Base-by-base conservation (phyloP, 2,888 invertebrate genomes). In the Drosophila borborema region DNA sequence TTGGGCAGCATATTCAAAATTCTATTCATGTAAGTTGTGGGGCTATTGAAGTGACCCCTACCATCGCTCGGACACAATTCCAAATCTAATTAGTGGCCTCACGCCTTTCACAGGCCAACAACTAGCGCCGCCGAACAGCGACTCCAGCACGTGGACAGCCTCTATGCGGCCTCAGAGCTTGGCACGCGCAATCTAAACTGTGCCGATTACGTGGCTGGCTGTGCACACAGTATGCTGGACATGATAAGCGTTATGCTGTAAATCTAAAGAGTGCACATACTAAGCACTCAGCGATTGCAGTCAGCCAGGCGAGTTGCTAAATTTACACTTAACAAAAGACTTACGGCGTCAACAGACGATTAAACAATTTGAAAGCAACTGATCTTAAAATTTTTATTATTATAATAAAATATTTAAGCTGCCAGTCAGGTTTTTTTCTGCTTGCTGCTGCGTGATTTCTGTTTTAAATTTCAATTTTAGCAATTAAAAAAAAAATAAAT, bases 1-100 rank as follows among this genome's bases (percentile, higher is more conserved):
- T 86, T 96, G 63, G 95, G 96, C 34, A 95, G 95, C 90, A 91
- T 96, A 72, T 92, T 96, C 43, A 95, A 96, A 87, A 94, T 96
- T 43, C 89, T 96, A 69, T 94, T 96, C 72, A 95, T 95, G 96
- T 96, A 93, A 95, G 95, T 82, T 60, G 7, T 8, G 14, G 46
- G 14, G 18, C 36, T 40, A 43, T 45, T 28, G 40, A n/a, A 43
- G 40, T 58, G 23, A 38, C 20, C 48, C 28, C 16, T 9, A 9
- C 31, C 53, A 41, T 38, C 28, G 36, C 48, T 20, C 23, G 67
- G 58, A 49, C 34, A 63, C 63, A 7, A 6, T 64, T 64, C 38
- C 54, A 40, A 23, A 41, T 48, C 61, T 77, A 77, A 81, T 77
- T 81, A 77, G 64, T 77, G 55, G 2, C 59, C 72, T 77, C 67